Conservation (phyloP, 2,888 invertebrate genomes). For the Aquatica leii region DNA sequence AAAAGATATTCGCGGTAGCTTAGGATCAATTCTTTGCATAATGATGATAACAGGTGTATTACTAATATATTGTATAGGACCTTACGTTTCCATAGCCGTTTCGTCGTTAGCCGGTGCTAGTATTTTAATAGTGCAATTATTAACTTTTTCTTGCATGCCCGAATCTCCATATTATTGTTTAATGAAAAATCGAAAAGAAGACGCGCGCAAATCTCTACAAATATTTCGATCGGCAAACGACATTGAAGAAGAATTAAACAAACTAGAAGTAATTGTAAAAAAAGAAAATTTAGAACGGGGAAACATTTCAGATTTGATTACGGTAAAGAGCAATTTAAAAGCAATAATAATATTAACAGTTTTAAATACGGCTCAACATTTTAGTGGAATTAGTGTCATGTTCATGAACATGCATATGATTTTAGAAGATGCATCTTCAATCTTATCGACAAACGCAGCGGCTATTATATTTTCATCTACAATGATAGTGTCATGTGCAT, state of each 20-base stretch:
- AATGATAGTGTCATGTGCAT: slow-evolving; percentile 53
- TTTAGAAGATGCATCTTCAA: slow-evolving; percentile 53
- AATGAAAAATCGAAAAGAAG: not conserved
- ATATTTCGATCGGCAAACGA: slow-evolving; percentile 1
- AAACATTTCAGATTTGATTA: slow-evolving; percentile 51
- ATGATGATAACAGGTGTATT: slow-evolving; percentile 35
- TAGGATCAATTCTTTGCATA: slow-evolving; percentile 29
- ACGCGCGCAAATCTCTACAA: slow-evolving; percentile 8
- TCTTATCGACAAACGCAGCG: slow-evolving; percentile 50
- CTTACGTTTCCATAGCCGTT: slow-evolving; percentile 32
- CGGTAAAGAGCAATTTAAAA: slow-evolving; percentile 54
- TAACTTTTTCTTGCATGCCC: slow-evolving; percentile 30
- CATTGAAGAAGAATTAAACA: slow-evolving; percentile 8
- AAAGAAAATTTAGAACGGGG: slow-evolving; percentile 7
- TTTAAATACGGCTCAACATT: slow-evolving; percentile 56
- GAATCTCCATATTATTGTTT: slow-evolving; percentile 23
- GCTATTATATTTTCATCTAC: slow-evolving; percentile 55
- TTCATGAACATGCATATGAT: slow-evolving; percentile 59
- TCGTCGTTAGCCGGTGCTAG: slow-evolving; percentile 27
- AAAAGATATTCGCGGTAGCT: slow-evolving; percentile 31
- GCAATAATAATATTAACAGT: slow-evolving; percentile 56
- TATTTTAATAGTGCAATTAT: slow-evolving; percentile 22
- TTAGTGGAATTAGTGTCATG: slow-evolving; percentile 57
- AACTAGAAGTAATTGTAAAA: not conserved
- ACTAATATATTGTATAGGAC: slow-evolving; percentile 28